phyloP scores from a whole-genome alignment of 2,113 vertebrate species.

The Cololabis saira region DNA sequence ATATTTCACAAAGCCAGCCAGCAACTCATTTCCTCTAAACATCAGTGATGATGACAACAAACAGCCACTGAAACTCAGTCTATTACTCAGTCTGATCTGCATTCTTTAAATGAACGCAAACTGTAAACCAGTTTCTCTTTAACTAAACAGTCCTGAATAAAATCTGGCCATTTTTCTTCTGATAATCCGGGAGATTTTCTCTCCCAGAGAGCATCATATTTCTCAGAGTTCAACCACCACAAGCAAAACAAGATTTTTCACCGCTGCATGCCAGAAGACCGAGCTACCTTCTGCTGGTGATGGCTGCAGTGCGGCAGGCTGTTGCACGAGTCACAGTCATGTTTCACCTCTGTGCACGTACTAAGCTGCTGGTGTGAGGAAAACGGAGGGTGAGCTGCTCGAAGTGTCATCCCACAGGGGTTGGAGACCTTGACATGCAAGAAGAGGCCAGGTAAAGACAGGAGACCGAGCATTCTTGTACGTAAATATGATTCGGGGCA shows the following conservation, averaged over 20 bases:
- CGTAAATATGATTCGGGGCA: background rate
- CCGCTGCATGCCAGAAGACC: background rate
- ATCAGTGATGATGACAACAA: conserved; percentile 32
- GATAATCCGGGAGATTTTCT: background rate
- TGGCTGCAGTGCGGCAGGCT: conserved; percentile 43
- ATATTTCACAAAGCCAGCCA: conserved; percentile 54
- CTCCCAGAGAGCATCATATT: background rate
- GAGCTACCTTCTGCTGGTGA: conserved; percentile 62
- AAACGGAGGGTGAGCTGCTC: conserved; percentile 39
- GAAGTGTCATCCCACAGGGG: conserved; percentile 10
- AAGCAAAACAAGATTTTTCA: background rate
- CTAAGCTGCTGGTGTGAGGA: conserved; percentile 55
- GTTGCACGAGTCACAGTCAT: conserved; percentile 30
- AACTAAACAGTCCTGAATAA: background rate
- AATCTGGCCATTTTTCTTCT: background rate
- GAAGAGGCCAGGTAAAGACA: background rate
- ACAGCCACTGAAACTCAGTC: background rate
- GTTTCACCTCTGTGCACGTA: conserved; percentile 39
- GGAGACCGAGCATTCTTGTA: background rate
- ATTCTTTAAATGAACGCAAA: too few species aligned
- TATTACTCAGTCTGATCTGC: background rate
- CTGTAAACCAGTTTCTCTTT: too few species aligned
- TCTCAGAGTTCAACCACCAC: background rate
- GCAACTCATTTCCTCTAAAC: conserved; percentile 57
- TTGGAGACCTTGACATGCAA: conserved; percentile 46